phyloP scores from a whole-genome alignment of 2,113 vertebrate species.

The Heptranchias perlo region DNA sequence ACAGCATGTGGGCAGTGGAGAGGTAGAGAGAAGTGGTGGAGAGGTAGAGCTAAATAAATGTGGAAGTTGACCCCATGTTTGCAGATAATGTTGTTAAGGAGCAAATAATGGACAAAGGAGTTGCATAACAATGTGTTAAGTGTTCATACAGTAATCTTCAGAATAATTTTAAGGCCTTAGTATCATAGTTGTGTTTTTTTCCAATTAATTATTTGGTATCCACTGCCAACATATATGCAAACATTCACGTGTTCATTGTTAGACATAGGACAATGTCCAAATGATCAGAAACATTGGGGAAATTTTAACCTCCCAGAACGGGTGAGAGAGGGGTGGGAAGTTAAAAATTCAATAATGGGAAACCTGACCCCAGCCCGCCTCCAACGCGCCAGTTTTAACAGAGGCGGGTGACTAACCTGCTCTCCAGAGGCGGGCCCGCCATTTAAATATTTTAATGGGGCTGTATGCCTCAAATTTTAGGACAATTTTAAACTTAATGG shows the following conservation, averaged over 20 bases:
- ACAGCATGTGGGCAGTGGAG: not conserved
- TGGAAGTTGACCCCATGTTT: not conserved
- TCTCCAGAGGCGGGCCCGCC: too few relatives aligned
- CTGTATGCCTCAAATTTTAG: too few relatives aligned
- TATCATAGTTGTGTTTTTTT: too few relatives aligned
- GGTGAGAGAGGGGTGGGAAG: too few relatives aligned
- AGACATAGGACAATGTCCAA: not conserved
- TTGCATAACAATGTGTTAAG: not conserved
- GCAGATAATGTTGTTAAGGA: not conserved
- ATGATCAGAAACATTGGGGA: not conserved
- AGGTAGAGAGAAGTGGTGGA: not conserved
- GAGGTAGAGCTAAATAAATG: not conserved
- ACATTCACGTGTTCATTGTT: not conserved
- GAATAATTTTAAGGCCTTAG: not conserved
- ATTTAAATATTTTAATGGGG: too few relatives aligned
- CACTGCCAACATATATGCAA: not conserved
- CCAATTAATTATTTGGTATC: not conserved
- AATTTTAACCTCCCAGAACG: too few relatives aligned
- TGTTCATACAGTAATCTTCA: not conserved
- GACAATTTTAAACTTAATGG: too few relatives aligned
- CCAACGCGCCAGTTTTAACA: too few relatives aligned
- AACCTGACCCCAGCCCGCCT: too few relatives aligned
- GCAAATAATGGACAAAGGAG: not conserved
- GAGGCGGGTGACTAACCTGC: too few relatives aligned
- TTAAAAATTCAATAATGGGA: too few relatives aligned